Evolutionary conservation across 2,797 vertebrate species (phyloP).

Genomic region (Emydoidea blandingii): DNA sequence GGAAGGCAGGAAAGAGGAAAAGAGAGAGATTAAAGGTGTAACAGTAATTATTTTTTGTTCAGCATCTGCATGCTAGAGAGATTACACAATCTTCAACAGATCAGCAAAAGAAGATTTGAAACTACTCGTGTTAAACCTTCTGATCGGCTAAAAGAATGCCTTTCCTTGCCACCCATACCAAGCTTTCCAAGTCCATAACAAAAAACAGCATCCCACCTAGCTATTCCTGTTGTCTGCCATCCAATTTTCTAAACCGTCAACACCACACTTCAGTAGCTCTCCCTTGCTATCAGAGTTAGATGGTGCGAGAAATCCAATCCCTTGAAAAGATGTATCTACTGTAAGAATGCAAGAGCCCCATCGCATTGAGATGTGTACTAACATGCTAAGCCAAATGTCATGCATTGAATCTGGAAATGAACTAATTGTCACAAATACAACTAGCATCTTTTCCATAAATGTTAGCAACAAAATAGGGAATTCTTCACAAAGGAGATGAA

Average conservation of each 20-base stretch:
- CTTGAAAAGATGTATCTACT: neutral
- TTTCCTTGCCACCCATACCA: neutral
- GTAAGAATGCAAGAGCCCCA: neutral
- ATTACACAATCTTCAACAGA: constrained; percentile 92
- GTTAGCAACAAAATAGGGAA: neutral
- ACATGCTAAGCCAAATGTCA: neutral
- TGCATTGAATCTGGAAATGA: neutral
- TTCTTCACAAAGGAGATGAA: neutral
- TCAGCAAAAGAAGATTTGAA: constrained; percentile 88
- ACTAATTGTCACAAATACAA: neutral
- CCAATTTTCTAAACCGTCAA: neutral
- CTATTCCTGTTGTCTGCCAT: neutral
- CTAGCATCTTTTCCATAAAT: neutral
- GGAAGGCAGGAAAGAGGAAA: constrained; percentile 86
- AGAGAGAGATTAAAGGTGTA: constrained; percentile 92
- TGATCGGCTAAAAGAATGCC: constrained; percentile 72
- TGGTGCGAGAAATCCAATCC: neutral
- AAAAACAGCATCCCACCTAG: neutral
- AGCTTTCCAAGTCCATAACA: neutral
- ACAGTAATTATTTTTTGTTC: constrained; percentile 91
- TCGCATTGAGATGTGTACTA: neutral
- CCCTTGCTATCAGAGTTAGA: neutral
- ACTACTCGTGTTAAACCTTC: constrained; percentile 85
- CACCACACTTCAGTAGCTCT: neutral
- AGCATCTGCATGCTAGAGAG: constrained; percentile 88